phyloP scores from a whole-genome alignment of 2,113 vertebrate genomes.

The Rhineura floridana region DNA sequence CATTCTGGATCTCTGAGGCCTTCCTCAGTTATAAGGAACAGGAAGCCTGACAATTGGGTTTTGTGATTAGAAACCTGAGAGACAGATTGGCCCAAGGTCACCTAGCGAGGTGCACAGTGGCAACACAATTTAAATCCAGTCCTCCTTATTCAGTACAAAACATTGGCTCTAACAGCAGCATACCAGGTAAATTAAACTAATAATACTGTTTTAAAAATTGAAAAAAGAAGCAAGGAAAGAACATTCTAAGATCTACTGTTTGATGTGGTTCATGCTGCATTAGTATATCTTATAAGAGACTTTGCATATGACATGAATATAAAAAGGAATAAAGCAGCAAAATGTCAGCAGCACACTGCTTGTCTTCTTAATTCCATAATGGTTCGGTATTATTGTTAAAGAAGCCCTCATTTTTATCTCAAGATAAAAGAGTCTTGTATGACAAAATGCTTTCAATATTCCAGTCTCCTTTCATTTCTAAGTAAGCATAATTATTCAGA shows the following conservation, averaged over 20 bases:
- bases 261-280: constrained; percentile 2
- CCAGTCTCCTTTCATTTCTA: constrained; percentile 28
- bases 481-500: constrained; percentile 43
- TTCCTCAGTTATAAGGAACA: no score
- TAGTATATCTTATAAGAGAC: not conserved
- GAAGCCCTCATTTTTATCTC: constrained; percentile 9
- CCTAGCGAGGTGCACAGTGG: not conserved
- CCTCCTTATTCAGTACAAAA: not conserved
- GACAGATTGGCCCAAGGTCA: not conserved
- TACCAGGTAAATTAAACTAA: constrained; percentile 26
- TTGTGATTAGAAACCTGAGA: not conserved
- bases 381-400: not conserved
- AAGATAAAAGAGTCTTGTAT: constrained; percentile 21
- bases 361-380: constrained; percentile 29
- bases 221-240: not conserved
- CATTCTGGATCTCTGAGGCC: no score
- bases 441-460: constrained; percentile 36
- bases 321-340: constrained; percentile 11
- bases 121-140: not conserved
- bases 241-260: constrained; percentile 23
- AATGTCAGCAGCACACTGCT: not conserved
- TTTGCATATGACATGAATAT: not conserved
- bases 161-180: not conserved
- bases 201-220: not conserved
- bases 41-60: not conserved